phyloP scores from a whole-genome alignment of 2,888 invertebrate species.

The Tridacna crocea region DNA sequence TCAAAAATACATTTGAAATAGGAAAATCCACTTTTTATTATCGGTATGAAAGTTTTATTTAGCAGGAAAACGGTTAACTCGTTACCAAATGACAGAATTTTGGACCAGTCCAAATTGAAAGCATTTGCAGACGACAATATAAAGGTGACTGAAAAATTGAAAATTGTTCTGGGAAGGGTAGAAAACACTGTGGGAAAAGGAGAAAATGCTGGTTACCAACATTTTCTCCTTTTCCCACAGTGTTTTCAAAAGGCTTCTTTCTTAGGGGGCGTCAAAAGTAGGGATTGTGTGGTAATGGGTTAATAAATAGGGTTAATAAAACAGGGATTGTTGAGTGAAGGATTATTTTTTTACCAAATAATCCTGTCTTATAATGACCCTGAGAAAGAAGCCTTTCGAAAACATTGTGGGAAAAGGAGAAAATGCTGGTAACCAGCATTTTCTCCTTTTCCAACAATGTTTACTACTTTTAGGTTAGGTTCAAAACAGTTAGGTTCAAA shows the following conservation, averaged over 20 bases:
- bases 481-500: no score
- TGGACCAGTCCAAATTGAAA: background rate
- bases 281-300: background rate
- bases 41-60: no score
- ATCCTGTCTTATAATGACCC: no score
- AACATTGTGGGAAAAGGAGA: background rate
- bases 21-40: no score
- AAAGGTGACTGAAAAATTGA: background rate
- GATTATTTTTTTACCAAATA: no score
- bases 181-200: background rate
- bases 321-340: no score
- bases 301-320: no score
- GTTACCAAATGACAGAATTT: background rate
- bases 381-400: no score
- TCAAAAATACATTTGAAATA: no score
- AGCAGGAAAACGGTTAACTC: background rate
- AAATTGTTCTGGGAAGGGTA: background rate
- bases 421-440: background rate
- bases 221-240: background rate
- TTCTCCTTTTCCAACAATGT: slow-evolving; percentile 9
- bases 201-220: background rate
- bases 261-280: background rate
- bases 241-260: background rate
- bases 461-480: no score
- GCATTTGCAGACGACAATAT: background rate